Conservation (phyloP, 2,113 vertebrate genomes). For the Melanostigma gelatinosum region DNA sequence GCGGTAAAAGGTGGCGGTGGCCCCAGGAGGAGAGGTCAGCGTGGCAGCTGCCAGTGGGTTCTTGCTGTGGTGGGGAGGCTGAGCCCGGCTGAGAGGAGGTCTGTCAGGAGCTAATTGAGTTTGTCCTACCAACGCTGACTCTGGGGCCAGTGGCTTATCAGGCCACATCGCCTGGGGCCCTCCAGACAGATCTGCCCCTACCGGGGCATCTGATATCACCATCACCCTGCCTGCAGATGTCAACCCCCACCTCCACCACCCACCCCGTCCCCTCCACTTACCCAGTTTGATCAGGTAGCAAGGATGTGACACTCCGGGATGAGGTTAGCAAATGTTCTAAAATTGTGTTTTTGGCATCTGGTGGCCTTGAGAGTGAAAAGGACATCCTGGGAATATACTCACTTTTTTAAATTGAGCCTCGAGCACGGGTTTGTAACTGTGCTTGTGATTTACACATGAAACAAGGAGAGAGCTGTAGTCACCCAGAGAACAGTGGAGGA, state of each 20-base stretch:
- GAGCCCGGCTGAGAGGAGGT: constrained; percentile 73
- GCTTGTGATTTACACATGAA: constrained; percentile 46
- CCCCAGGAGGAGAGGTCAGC: constrained; percentile 80
- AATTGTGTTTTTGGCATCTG: constrained; percentile 63
- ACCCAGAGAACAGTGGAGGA: constrained; percentile 42
- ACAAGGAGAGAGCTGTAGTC: constrained; percentile 18
- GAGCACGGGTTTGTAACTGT: constrained; percentile 5
- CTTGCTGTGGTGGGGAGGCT: constrained; percentile 67
- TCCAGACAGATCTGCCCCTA: constrained; percentile 79
- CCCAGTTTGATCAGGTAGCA: constrained; percentile 68
- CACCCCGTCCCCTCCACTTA: constrained; percentile 50
- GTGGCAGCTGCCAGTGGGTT: constrained; percentile 75
- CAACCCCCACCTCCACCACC: constrained; percentile 58
- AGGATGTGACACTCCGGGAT: constrained; percentile 61
- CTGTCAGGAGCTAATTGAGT: constrained; percentile 87
- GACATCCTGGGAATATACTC: constrained; percentile 49
- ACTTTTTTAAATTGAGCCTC: constrained; percentile 32
- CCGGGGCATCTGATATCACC: constrained; percentile 83
- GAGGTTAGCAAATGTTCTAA: constrained; percentile 70
- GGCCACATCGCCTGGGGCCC: constrained; percentile 79
- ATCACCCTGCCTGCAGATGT: constrained; percentile 79
- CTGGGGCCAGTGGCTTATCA: constrained; percentile 83
- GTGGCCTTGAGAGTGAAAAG: constrained; percentile 58
- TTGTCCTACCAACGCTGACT: constrained; percentile 79
- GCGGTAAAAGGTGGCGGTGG: constrained; percentile 72